Percentiles rank a stretch among this genome's conserved stretches.
Evolutionary conservation across 2,888 invertebrate genomes (phyloP).

Genomic region (Bellardia bayeri): DNA sequence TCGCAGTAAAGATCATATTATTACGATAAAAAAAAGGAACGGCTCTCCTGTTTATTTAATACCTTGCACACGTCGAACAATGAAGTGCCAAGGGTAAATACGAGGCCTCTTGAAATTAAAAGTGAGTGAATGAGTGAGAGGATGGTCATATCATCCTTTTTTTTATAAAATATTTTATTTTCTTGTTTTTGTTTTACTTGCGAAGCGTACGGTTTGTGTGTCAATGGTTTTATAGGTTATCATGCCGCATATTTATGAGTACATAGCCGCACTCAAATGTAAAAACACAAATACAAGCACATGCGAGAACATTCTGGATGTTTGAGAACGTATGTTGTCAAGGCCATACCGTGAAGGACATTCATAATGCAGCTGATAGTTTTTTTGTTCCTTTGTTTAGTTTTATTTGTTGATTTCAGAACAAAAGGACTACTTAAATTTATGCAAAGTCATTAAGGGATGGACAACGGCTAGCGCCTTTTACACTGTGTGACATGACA

Average conservation of each 20-base stretch:
- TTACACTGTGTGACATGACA: slow-evolving; percentile 34
- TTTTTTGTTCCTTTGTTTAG: slow-evolving; percentile 24
- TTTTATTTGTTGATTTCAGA: slow-evolving; percentile 27
- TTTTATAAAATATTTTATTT: slow-evolving; percentile 38
- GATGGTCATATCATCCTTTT: slow-evolving; percentile 42
- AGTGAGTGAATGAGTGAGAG: slow-evolving; percentile 36
- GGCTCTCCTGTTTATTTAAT: slow-evolving; percentile 21
- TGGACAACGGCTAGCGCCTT: slow-evolving; percentile 66
- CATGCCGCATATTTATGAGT: slow-evolving; percentile 57
- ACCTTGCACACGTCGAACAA: slow-evolving; percentile 22
- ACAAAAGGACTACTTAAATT: slow-evolving; percentile 58
- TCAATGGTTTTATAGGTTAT: slow-evolving; percentile 70
- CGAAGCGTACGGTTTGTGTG: slow-evolving; percentile 51
- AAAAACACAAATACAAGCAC: neutral
- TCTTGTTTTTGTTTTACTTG: slow-evolving; percentile 28
- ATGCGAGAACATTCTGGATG: slow-evolving; percentile 14
- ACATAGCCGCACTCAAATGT: neutral
- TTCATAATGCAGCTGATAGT: slow-evolving; percentile 67
- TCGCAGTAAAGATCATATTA: slow-evolving; percentile 36
- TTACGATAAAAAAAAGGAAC: slow-evolving; percentile 19
- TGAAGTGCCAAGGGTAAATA: slow-evolving; percentile 23
- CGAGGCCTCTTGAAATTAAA: slow-evolving; percentile 38
- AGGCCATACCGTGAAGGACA: slow-evolving; percentile 66
- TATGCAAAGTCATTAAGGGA: slow-evolving; percentile 69
- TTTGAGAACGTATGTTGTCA: slow-evolving; percentile 64